A percentile compares a stretch with the other conserved stretches of the same genome.
phyloP scores from a whole-genome alignment of 2,888 invertebrate species.

The Scaptomyza parva region DNA sequence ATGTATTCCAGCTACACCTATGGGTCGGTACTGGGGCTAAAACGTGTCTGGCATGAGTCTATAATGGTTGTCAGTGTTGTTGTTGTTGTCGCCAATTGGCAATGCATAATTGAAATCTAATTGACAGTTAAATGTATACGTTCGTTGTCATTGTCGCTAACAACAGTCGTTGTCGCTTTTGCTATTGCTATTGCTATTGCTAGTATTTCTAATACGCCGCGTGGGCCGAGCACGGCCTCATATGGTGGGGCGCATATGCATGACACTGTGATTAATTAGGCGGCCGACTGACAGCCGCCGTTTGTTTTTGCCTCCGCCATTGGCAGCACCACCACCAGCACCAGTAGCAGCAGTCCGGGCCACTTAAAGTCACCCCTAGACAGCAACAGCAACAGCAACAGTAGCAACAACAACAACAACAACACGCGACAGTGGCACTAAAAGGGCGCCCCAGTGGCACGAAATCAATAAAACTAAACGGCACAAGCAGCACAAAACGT shows the following conservation, averaged over 20 bases:
- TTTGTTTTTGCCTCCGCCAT: slow-evolving; percentile 52
- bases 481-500: slow-evolving; percentile 11
- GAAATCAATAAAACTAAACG: slow-evolving; percentile 71
- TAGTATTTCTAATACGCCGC: slow-evolving; percentile 72
- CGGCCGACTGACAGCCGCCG: slow-evolving; percentile 53
- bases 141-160: slow-evolving; percentile 27
- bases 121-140: slow-evolving; percentile 77
- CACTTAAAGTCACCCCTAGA: slow-evolving; percentile 43
- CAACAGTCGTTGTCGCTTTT: slow-evolving; percentile 26
- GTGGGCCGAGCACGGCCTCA: slow-evolving; percentile 64
- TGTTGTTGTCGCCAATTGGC: slow-evolving; percentile 39
- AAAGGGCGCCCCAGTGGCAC: slow-evolving; percentile 69
- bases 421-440: slow-evolving; percentile 20
- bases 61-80: neutral
- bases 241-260: slow-evolving; percentile 59
- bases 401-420: slow-evolving; percentile 8
- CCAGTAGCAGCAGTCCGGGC: slow-evolving; percentile 12
- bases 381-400: slow-evolving; percentile 9
- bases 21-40: slow-evolving; percentile 30
- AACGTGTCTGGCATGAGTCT: slow-evolving; percentile 52
- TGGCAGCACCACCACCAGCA: slow-evolving; percentile 22
- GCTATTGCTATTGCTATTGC: slow-evolving; percentile 61
- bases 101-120: slow-evolving; percentile 81
- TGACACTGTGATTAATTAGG: slow-evolving; percentile 78
- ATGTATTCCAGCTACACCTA: slow-evolving; percentile 39